These are phyloP conservation scores for Xenopus petersii DNA, from an alignment of 2,797 vertebrate species.

Conservation along the genomic window DNA sequence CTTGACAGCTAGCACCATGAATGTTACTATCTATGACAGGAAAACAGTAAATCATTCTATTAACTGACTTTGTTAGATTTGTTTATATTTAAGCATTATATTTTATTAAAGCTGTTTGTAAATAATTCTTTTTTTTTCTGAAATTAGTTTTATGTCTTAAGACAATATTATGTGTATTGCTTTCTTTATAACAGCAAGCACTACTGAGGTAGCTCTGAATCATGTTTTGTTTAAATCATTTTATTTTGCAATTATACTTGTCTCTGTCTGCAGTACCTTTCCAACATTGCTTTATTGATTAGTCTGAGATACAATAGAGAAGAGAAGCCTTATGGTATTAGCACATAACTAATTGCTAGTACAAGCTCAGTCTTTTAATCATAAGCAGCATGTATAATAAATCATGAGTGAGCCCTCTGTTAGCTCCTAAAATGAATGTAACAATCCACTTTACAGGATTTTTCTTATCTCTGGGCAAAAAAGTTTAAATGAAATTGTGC, in stretches of 20 bases:
- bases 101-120: too few relatives aligned
- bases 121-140: too few relatives aligned
- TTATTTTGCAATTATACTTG: neutral
- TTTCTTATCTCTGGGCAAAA: too few relatives aligned
- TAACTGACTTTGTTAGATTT: too few relatives aligned
- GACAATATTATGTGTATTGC: too few relatives aligned
- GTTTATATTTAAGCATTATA: too few relatives aligned
- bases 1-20: too few relatives aligned
- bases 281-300: conserved; percentile 25
- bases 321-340: conserved; percentile 8
- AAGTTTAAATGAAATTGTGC: too few relatives aligned
- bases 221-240: neutral
- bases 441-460: neutral
- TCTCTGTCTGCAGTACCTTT: neutral
- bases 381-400: conserved; percentile 5
- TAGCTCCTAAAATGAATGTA: neutral
- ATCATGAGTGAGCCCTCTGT: conserved; percentile 18
- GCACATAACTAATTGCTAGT: conserved; percentile 23
- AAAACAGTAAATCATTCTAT: too few relatives aligned
- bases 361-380: conserved; percentile 23
- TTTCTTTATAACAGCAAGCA: too few relatives aligned
- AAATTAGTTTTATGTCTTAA: too few relatives aligned
- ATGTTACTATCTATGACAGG: too few relatives aligned
- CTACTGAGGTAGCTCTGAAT: neutral
- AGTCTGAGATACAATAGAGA: conserved; percentile 11